phyloP scores from a whole-genome alignment of 2,113 vertebrate species.

The Castor canadensis region DNA sequence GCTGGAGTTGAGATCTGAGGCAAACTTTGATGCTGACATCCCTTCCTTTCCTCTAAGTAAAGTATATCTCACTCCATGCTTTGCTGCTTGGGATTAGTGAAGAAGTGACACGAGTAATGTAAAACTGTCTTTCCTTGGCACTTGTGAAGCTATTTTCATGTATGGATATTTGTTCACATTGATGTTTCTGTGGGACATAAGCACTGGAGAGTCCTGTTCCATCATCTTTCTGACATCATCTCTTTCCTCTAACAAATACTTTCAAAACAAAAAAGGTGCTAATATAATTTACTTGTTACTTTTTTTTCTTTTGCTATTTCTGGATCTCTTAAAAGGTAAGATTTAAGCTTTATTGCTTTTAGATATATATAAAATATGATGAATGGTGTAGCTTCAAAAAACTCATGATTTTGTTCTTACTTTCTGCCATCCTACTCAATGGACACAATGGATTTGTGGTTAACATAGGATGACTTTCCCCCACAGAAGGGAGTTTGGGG shows the following conservation, averaged over 20 bases:
- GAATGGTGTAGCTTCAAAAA: neutral
- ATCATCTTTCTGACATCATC: neutral
- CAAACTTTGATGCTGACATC: neutral
- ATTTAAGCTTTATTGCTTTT: neutral
- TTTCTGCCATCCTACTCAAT: neutral
- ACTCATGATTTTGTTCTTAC: neutral
- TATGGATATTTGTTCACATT: neutral
- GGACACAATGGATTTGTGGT: neutral
- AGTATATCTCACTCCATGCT: neutral
- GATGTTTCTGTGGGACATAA: neutral
- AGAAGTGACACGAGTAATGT: neutral
- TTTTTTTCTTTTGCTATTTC: neutral
- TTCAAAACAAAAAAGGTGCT: neutral
- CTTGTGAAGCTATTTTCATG: neutral
- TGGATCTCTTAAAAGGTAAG: neutral
- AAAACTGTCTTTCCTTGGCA: neutral
- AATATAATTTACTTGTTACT: neutral
- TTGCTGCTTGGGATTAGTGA: neutral
- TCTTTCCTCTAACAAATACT: neutral
- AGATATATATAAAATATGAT: neutral
- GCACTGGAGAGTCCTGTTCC: neutral
- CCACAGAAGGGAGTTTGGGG: neutral
- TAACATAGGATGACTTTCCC: neutral
- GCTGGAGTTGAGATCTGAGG: neutral
- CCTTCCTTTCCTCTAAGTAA: neutral